phyloP scores from a whole-genome alignment of 2,113 vertebrate species.

The Archilochus colubris region DNA sequence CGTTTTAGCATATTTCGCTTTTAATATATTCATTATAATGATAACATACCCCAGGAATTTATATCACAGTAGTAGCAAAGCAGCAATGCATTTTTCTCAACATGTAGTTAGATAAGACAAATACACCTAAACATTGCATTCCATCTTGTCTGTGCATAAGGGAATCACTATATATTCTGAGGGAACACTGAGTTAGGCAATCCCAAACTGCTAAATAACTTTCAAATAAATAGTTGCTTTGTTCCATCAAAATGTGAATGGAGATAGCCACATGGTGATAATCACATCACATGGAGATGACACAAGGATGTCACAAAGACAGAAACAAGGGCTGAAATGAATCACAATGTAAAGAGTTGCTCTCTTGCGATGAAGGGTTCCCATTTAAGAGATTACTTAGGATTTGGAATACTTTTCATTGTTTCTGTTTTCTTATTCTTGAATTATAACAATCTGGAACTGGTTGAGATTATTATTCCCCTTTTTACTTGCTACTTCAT shows the following conservation, averaged over 20 bases:
- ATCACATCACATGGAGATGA: too few relatives aligned
- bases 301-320: background rate
- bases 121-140: background rate
- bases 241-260: background rate
- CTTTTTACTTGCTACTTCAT: background rate
- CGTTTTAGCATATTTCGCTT: background rate
- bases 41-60: slow-evolving; percentile 1
- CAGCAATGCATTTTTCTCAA: background rate
- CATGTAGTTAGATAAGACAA: background rate
- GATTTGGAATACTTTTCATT: background rate
- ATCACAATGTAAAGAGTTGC: background rate
- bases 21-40: background rate
- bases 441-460: background rate
- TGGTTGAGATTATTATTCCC: background rate
- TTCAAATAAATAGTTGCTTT: slow-evolving; percentile 20
- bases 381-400: background rate
- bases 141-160: background rate
- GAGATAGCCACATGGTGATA: background rate
- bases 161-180: slow-evolving; percentile 8
- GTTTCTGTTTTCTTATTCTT: background rate
- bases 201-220: slow-evolving; percentile 35
- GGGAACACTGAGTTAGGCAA: background rate
- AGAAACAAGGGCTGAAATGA: background rate
- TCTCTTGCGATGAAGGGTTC: background rate
- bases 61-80: background rate